Conservation (phyloP, 2,113 vertebrate genomes). For the Gobio gobio region DNA sequence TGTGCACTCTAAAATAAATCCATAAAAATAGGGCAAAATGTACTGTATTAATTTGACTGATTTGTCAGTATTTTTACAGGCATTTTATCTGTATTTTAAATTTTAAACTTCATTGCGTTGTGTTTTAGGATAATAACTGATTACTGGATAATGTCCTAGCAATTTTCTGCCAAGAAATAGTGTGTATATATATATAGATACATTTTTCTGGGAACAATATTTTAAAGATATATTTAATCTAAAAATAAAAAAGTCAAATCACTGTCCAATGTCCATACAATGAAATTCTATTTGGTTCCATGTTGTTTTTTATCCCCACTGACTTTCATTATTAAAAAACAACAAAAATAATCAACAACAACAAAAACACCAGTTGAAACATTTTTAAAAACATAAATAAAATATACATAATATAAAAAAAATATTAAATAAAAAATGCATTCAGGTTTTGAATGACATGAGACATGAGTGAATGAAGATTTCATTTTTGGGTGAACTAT, state of each 20-base stretch:
- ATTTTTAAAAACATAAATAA: no score
- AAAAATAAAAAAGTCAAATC: background rate
- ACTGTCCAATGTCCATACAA: background rate
- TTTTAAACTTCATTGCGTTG: no score
- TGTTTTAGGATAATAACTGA: no score
- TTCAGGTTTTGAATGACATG: background rate
- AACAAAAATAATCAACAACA: background rate
- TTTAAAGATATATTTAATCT: background rate
- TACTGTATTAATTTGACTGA: no score
- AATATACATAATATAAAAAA: no score
- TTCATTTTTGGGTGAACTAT: background rate
- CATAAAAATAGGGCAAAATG: no score
- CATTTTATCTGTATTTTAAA: no score
- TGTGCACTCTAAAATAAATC: no score
- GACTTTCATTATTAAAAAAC: background rate
- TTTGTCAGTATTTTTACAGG: no score
- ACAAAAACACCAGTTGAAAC: background rate
- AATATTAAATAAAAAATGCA: background rate
- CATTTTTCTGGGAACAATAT: background rate
- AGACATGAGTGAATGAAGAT: background rate
- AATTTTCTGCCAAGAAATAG: no score
- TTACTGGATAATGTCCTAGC: no score
- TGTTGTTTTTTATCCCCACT: background rate
- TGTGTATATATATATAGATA: background rate
- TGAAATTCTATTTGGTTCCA: background rate